Percentiles rank a stretch among this genome's conserved stretches.
phyloP scores from a whole-genome alignment of 2,113 vertebrate genomes.

The Vulpes lagopus region DNA sequence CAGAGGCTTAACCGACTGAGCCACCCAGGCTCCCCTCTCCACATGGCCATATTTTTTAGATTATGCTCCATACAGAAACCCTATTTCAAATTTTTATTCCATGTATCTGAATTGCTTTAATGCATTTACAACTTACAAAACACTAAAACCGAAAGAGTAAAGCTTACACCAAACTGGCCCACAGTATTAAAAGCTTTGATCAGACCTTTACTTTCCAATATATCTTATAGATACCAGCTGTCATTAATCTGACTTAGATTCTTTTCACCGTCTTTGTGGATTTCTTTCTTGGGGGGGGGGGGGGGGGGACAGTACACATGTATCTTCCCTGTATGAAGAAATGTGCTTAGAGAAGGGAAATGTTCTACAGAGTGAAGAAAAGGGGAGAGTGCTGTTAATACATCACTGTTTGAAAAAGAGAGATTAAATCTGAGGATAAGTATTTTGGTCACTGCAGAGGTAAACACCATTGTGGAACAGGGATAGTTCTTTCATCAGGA shows the following conservation, averaged over 20 bases:
- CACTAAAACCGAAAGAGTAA: slow-evolving; percentile 39
- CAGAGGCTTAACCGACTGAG: not conserved
- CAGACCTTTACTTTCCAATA: not conserved
- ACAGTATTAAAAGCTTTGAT: not conserved
- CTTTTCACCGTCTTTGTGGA: not conserved
- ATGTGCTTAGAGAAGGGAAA: slow-evolving; percentile 25
- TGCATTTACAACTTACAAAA: slow-evolving; percentile 53
- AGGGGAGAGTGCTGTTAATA: not conserved
- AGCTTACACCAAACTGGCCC: not conserved
- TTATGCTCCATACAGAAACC: not conserved
- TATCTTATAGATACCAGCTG: not conserved
- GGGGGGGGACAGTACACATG: not conserved
- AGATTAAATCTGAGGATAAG: slow-evolving; percentile 15
- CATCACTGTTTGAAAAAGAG: not conserved
- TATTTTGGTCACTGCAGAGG: not conserved
- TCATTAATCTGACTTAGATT: slow-evolving; percentile 24
- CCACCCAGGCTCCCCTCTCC: not conserved
- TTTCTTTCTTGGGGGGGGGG: not conserved
- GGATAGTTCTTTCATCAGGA: not conserved
- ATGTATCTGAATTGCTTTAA: slow-evolving; percentile 9
- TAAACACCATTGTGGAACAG: not conserved
- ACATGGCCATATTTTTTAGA: not conserved
- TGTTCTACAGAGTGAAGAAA: slow-evolving; percentile 30
- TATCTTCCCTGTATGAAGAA: slow-evolving; percentile 42
- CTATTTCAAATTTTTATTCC: slow-evolving; percentile 29